Evolutionary conservation across 1,140 invertebrate species (phyloP).

Genomic region (Neodiprion lecontei): DNA sequence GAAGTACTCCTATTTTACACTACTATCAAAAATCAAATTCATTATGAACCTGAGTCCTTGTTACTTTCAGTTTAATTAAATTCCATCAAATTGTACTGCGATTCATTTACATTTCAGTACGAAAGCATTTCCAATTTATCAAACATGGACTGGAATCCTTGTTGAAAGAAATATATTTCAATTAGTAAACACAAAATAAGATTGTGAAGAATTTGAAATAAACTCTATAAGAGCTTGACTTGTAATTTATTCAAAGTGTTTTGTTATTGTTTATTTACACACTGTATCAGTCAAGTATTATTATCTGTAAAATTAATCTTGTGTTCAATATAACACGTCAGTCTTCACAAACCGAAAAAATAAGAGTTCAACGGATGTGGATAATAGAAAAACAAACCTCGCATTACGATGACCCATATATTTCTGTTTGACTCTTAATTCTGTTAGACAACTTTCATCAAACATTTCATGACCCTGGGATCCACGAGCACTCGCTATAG

Average conservation of each 20-base stretch:
- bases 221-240: neutral
- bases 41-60: neutral
- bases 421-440: constrained; percentile 70
- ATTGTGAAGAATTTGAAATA: too few species aligned
- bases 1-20: neutral
- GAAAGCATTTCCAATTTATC: too few species aligned
- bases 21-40: too few species aligned
- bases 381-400: constrained; percentile 58
- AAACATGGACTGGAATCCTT: too few species aligned
- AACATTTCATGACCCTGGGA: constrained; percentile 40
- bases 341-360: constrained; percentile 5
- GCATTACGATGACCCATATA: constrained; percentile 86
- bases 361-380: constrained; percentile 12
- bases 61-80: neutral
- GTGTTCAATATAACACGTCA: neutral
- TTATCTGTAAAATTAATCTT: neutral
- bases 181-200: too few species aligned
- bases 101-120: too few species aligned
- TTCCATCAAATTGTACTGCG: too few species aligned
- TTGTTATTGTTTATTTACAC: constrained; percentile 1
- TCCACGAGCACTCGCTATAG: constrained; percentile 39
- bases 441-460: constrained; percentile 44
- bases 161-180: too few species aligned
- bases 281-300: neutral
- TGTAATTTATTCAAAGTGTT: constrained; percentile 9